These are phyloP conservation scores for Triops longicaudatus DNA, from an alignment of 1,140 invertebrate species.

Conservation along the genomic window DNA sequence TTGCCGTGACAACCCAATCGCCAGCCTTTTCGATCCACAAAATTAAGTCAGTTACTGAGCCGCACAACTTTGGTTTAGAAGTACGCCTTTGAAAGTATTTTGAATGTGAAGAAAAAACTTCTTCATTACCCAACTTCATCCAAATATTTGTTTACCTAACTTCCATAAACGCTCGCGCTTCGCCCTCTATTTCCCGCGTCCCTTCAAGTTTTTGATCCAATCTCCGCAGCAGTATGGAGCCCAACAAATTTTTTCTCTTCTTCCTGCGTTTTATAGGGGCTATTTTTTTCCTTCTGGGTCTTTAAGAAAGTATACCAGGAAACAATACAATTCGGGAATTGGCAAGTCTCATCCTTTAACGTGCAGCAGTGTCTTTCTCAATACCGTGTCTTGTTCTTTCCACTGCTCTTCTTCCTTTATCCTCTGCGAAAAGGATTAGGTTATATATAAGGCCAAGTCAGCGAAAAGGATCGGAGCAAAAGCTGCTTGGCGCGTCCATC, in stretches of 20 bases:
- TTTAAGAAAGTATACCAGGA: neutral
- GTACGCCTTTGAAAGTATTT: neutral
- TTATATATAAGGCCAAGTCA: conserved; percentile 8
- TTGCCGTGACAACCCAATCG: too few species aligned
- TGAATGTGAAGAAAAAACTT: neutral
- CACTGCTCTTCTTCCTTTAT: too few species aligned
- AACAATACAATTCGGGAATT: neutral
- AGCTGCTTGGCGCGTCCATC: conserved; percentile 1
- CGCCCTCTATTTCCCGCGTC: neutral
- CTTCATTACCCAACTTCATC: neutral
- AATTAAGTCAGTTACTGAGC: too few species aligned
- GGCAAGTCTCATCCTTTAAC: neutral
- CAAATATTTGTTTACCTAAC: neutral
- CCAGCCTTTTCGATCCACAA: too few species aligned
- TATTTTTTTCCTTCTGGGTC: neutral
- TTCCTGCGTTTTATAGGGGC: neutral
- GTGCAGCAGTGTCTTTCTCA: too few species aligned
- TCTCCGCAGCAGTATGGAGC: too few species aligned
- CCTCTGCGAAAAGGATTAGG: neutral
- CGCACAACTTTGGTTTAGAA: too few species aligned
- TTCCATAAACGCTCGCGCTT: too few species aligned
- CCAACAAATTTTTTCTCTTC: neutral
- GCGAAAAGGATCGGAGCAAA: neutral
- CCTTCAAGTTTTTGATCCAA: too few species aligned
- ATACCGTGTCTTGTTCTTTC: too few species aligned